Evolutionary conservation across 1,140 invertebrate species (phyloP), one percentile per base, ranked within the genome.

Genomic region (Galleria mellonella): DNA sequence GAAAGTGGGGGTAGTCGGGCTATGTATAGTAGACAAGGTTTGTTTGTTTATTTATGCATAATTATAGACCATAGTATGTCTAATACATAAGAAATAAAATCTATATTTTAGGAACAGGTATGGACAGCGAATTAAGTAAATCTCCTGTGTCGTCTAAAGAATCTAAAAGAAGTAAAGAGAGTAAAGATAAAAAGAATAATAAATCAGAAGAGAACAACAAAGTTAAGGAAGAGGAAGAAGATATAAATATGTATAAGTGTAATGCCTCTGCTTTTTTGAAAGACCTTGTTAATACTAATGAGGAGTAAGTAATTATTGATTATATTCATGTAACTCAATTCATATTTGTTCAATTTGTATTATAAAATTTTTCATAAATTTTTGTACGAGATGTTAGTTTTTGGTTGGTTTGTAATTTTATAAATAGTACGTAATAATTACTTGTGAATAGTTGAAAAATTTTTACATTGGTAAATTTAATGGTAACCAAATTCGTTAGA

Each of bases 1-100:
- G 96, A 97, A 72, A 92, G 93, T 62, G 95, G 96, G 11, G 95
- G 96, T 0, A 97, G 95, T 1, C 87, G 92, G 50, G 86, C 93
- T 27, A 92, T 97, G 69, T 94, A 96, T 56, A 94, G 92, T 58
- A 84, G 92, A 62, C 91, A 91, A 83, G 90, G 91, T 90, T 15
- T 35, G 7, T 33, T 14, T 39, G n/a, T n/a, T n/a, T n/a, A n/a
- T 13, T 12, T 29, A 29, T 29, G 4, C 28, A 29, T 5, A 29
- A 29, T 29, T 29, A 29, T 5, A 29, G 4, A 5, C 9, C 9
- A 29, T 5, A 29, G 28, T n/a, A n/a, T n/a, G n/a, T n/a, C n/a
- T n/a, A n/a, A n/a, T n/a, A n/a, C n/a, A 5, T 29, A 9, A 29
- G 28, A 9, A 29, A 29, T 29, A 29, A 29, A 29, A 5, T 5